Evolutionary conservation across 2,113 vertebrate genomes (phyloP), one percentile per base, ranked within the genome.

Genomic region (Phylloscopus whistleri): DNA sequence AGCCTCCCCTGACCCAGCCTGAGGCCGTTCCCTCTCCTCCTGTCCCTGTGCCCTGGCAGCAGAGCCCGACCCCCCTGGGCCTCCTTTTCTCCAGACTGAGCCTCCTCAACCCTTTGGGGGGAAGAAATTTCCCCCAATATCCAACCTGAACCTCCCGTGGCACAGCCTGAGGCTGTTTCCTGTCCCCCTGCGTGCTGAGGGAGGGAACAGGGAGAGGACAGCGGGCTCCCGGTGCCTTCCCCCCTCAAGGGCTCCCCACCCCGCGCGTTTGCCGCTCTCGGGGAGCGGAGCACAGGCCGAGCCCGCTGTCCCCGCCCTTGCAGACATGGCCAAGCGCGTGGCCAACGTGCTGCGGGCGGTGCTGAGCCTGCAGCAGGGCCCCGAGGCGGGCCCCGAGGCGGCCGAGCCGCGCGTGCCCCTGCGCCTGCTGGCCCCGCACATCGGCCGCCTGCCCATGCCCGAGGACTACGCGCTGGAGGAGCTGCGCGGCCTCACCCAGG

Each of bases 391-490:
- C 76, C 67, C 76, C 2, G 85, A 55, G n/a, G 8, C 67, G 2
- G 67, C 67, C 2, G 75, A 80, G 86, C 67, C 86, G 4, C 95
- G 64, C 12, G 93, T 99, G 43, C 98, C 99, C 0, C 97, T 99
- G 11, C 97, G 97, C 41, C 98, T 98, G 51, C 97, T 99, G 28
- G 99, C 98, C 3, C 99, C 99, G 3, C 98, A 99, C 97, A 97
- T 99, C 17, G 98, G 98, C 10, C 98, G 98, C 12, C 98, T 99
- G 53, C 99, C 99, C 16, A 98, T 99, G 99, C 99, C 99, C 0
- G 99, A 99, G 96, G 99, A 99, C 97, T 99, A 99, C 14, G 98
- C 98, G 44, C 95, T 99, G 97, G 99, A 99, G 94, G 99, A 99
- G 94, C 98, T 99, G 28, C 98, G 99, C 4, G 96, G 98, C 66